Evolutionary conservation across 2,797 vertebrate species (phyloP), one percentile per base, ranked within the genome.

Genomic region (Pelodytes ibericus): DNA sequence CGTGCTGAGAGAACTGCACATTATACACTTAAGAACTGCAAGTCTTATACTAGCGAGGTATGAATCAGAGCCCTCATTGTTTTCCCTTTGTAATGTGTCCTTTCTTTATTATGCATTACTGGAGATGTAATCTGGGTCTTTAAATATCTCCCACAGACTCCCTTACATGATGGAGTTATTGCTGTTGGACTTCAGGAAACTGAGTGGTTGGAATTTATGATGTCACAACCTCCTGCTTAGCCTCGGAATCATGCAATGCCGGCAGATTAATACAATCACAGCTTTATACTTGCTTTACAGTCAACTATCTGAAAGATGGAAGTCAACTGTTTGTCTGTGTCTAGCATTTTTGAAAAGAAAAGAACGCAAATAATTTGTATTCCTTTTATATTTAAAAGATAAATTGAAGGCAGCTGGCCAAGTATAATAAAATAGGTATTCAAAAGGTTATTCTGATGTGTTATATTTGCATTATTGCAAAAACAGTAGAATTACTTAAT

Each of bases 61-160:
- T 75, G 73, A 75, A 68, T 75, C 64, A 75, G 7, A 51, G 24
- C 20, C 22, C 31, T 51, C 56, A 69, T 68, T 75, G 72, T 75
- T 75, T 33, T 61, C 29, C 73, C 41, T 62, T 61, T 16, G 30
- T 75, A 68, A 51, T 20, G 59, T 59, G 56, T 64, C 51, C 59
- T 74, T 44, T 74, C 51, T 44, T 57, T 33, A 31, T 41, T 31
- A 68, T 30, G 41, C 57, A 53, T 29, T 66, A 68, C 36, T 59
- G 49, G 30, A 68, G 8, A 60, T 74, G 33, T 47, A 33, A 60
- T 68, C 62, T 22, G 29, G 26, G 27, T 56, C 49, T 72, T 61
- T 49, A 62, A 68, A 51, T 41, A 61, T 60, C 57, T 62, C 47
- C 57, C 26, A 57, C 44, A 30, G 36, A 44, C 72, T 62, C 51